These are phyloP conservation scores for Trichomycterus rosablanca DNA, from an alignment of 2,113 vertebrate genomes.

Conservation along the genomic window DNA sequence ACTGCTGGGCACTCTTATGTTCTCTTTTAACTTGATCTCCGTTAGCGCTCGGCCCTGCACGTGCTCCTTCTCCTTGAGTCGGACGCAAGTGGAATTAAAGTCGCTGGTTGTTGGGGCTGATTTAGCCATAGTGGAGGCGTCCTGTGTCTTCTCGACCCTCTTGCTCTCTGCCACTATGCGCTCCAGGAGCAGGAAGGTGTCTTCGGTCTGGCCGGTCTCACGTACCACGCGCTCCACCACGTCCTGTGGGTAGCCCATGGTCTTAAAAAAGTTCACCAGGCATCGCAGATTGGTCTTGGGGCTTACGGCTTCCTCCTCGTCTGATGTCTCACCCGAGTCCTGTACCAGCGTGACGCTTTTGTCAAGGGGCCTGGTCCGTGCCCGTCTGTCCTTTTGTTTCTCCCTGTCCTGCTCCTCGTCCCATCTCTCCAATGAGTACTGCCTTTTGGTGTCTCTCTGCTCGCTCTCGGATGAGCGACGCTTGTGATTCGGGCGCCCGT, in stretches of 20 bases:
- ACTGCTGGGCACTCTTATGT: slow-evolving; percentile 58
- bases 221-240: slow-evolving; percentile 88
- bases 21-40: slow-evolving; percentile 59
- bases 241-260: slow-evolving; percentile 91
- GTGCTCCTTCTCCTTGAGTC: slow-evolving; percentile 57
- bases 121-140: slow-evolving; percentile 21
- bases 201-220: slow-evolving; percentile 78
- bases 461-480: slow-evolving; percentile 86
- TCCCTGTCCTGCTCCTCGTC: slow-evolving; percentile 60
- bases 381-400: slow-evolving; percentile 49
- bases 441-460: slow-evolving; percentile 86
- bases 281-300: slow-evolving; percentile 91
- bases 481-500: slow-evolving; percentile 82
- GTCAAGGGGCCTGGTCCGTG: slow-evolving; percentile 54
- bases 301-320: slow-evolving; percentile 71
- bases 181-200: slow-evolving; percentile 84
- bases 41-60: slow-evolving; percentile 44
- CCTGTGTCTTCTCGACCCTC: slow-evolving; percentile 44
- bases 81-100: slow-evolving; percentile 27
- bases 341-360: slow-evolving; percentile 47
- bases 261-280: slow-evolving; percentile 94
- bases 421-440: slow-evolving; percentile 79
- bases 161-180: slow-evolving; percentile 83
- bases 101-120: slow-evolving; percentile 41
- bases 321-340: slow-evolving; percentile 54